A percentile compares a stretch with the other conserved stretches of the same genome.
These are phyloP conservation scores for Lissonota sp. DNA, from an alignment of 2,888 invertebrate species.

Conservation along the genomic window DNA sequence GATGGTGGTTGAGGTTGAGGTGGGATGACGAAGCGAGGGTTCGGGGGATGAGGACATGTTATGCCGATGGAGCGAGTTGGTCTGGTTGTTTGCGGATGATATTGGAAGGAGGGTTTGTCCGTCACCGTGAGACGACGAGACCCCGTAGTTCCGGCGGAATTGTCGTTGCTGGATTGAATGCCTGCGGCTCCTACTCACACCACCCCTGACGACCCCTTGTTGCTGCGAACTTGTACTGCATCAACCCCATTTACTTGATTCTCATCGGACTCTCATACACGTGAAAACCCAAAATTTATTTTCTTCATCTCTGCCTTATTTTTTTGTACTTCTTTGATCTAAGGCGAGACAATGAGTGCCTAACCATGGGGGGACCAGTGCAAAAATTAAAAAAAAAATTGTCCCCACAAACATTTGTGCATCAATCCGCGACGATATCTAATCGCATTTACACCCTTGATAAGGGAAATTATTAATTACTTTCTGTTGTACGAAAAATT, in stretches of 20 bases:
- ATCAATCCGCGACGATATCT: too few species aligned
- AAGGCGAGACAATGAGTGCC: background rate
- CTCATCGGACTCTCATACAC: slow-evolving; percentile 56
- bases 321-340: slow-evolving; percentile 1
- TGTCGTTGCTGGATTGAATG: slow-evolving; percentile 79
- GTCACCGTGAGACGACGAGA: slow-evolving; percentile 79
- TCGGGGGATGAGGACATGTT: slow-evolving; percentile 80
- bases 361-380: too few species aligned
- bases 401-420: too few species aligned
- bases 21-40: slow-evolving; percentile 73
- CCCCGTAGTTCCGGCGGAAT: slow-evolving; percentile 81
- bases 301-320: slow-evolving; percentile 6
- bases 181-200: slow-evolving; percentile 74
- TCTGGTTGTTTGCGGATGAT: slow-evolving; percentile 76
- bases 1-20: slow-evolving; percentile 74
- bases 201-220: slow-evolving; percentile 72
- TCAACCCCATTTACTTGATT: slow-evolving; percentile 74
- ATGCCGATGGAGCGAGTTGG: slow-evolving; percentile 79
- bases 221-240: slow-evolving; percentile 79
- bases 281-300: slow-evolving; percentile 27
- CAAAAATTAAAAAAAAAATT: too few species aligned
- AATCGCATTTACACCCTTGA: too few species aligned
- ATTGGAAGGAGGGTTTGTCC: slow-evolving; percentile 81
- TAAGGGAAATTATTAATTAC: too few species aligned
- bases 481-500: too few species aligned